phyloP scores from a whole-genome alignment of 2,797 vertebrate species.

The Enteromius viviparus region DNA sequence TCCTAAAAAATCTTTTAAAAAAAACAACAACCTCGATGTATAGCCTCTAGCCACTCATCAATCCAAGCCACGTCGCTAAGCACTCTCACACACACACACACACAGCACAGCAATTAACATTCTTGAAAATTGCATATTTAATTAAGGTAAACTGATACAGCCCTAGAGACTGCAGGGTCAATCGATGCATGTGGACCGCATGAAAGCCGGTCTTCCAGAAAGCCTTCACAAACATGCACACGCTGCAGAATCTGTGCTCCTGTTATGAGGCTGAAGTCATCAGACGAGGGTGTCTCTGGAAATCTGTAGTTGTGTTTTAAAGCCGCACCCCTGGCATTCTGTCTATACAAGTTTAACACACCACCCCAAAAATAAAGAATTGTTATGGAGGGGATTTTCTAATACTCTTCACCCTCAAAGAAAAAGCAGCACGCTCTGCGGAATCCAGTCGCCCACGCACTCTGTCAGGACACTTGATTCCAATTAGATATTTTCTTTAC shows the following conservation, averaged over 20 bases:
- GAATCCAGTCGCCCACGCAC: constrained; percentile 77
- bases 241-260: constrained; percentile 35
- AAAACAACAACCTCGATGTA: background rate
- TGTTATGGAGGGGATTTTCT: constrained; percentile 72
- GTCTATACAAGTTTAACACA: constrained; percentile 71
- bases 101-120: constrained; percentile 76
- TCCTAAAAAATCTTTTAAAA: background rate
- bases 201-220: constrained; percentile 9
- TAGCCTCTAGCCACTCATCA: constrained; percentile 33
- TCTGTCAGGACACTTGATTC: constrained; percentile 81
- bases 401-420: constrained; percentile 64
- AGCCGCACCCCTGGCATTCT: constrained; percentile 70
- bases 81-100: background rate
- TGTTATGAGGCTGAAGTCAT: constrained; percentile 47
- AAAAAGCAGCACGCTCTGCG: constrained; percentile 75
- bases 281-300: constrained; percentile 63
- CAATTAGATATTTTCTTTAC: constrained; percentile 82
- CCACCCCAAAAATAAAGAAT: constrained; percentile 73
- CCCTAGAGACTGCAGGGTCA: constrained; percentile 32
- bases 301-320: constrained; percentile 67
- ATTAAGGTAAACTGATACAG: constrained; percentile 71
- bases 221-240: constrained; percentile 46
- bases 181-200: constrained; percentile 43
- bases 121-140: constrained; percentile 76
- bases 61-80: background rate